These are phyloP conservation scores for Adelosebastes latens DNA, from an alignment of 2,797 vertebrate genomes.

Conservation along the genomic window DNA sequence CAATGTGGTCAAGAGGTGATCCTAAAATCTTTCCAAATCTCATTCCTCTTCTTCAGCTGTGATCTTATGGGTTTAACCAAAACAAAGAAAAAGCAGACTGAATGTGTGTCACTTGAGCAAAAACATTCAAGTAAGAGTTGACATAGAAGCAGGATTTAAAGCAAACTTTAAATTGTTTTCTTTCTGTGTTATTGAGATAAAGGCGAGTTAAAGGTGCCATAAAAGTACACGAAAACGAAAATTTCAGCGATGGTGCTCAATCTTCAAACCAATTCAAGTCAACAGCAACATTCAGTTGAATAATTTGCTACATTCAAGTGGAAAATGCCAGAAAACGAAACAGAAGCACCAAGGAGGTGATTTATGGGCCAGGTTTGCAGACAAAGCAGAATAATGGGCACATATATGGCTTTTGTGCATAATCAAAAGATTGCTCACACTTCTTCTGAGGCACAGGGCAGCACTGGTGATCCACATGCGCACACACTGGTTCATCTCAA, in stretches of 20 bases:
- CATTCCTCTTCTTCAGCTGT: background rate
- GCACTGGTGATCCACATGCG: background rate
- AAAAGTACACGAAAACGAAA: background rate
- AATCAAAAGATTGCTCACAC: background rate
- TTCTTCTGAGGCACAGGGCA: constrained; percentile 18
- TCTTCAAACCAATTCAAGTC: constrained; percentile 11
- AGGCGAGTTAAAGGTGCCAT: background rate
- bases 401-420: constrained; percentile 8
- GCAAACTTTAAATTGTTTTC: background rate
- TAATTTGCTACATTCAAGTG: constrained; percentile 57
- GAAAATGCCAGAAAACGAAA: constrained; percentile 29
- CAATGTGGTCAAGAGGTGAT: background rate
- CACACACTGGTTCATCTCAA: constrained; percentile 1
- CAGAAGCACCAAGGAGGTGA: constrained; percentile 41
- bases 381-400: constrained; percentile 14
- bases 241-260: constrained; percentile 4
- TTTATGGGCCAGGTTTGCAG: background rate
- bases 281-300: constrained; percentile 40
- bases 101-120: background rate
- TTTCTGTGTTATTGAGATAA: background rate
- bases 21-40: background rate
- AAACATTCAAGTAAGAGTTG: constrained; percentile 15
- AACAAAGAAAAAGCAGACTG: background rate
- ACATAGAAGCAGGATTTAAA: constrained; percentile 7
- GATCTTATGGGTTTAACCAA: background rate